Conservation (phyloP, 2,888 invertebrate species). For the Doris montereyensis region DNA sequence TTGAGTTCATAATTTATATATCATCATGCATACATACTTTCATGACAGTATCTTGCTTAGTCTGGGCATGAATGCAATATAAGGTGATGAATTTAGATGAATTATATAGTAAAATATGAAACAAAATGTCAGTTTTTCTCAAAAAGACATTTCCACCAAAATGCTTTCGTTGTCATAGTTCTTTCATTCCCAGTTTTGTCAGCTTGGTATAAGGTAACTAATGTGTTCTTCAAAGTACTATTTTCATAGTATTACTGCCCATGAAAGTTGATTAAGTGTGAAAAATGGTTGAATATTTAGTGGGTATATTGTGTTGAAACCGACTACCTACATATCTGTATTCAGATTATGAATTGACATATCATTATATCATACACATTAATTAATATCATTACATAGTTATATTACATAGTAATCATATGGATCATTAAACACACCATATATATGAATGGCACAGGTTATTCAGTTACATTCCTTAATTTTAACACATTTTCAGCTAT, state of each 20-base stretch:
- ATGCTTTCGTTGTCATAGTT: neutral
- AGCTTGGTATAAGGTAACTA: neutral
- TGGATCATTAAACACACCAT: neutral
- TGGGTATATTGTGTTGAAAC: neutral
- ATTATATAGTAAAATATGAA: neutral
- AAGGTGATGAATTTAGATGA: neutral
- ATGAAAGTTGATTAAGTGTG: neutral
- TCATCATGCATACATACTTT: too few relatives aligned
- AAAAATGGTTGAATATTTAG: neutral
- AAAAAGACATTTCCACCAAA: neutral
- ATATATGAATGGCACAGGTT: neutral
- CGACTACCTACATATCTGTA: neutral
- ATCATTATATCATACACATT: neutral
- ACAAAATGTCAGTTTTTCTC: neutral
- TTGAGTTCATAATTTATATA: too few relatives aligned
- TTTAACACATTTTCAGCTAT: neutral
- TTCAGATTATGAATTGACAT: neutral
- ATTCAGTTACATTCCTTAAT: neutral
- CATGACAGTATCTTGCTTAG: too few relatives aligned
- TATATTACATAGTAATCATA: neutral
- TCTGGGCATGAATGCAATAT: too few relatives aligned
- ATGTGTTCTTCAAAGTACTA: neutral
- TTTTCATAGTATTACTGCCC: neutral
- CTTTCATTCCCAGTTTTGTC: neutral
- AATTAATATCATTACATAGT: neutral